Base-by-base conservation (phyloP, 2,113 vertebrate genomes). In the Chinchilla lanigera region DNA sequence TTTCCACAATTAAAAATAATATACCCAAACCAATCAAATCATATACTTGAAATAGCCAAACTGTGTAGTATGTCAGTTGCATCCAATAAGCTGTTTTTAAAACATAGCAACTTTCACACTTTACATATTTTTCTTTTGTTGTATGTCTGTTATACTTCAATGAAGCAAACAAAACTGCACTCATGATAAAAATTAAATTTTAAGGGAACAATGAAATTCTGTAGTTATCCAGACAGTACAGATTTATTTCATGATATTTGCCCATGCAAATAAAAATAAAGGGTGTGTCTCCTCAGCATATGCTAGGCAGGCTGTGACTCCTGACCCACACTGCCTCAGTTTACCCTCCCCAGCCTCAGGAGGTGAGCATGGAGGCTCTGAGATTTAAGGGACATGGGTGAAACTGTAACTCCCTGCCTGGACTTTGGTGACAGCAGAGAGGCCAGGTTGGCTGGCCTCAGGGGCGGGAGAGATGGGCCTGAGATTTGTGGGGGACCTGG, bases 361-460 rank as follows among this genome's bases (percentile, higher is more conserved):
- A 67, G 30, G 41, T 81, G 14, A 89, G 33, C 12, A 16, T 58
- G 8, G 13, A 35, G 58, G 22, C 10, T 12, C 30, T 24, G 44
- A 63, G 52, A 19, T 5, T 13, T n/a, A 26, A 44, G 33, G 30
- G 17, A 47, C 28, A 41, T 35, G 22, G 30, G 16, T 0, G 20
- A 28, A 24, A 26, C 69, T 30, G 26, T 7, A 35, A 47, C 28
- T 84, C 44, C 44, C 82, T 54, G 50, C 38, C 78, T 67, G 71
- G n/a, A 28, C 61, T 56, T 80, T 50, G 38, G 52, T 33, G 38
- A 60, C 22, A 61, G 50, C 19, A 81, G 22, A 16, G 65, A 52
- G 26, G 44, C n/a, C 26, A 26, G 3, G 6, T 0, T 0, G 1
- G 50, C 20, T 7, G 0, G 44, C 1, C 75, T 83, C 63, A 28